phyloP scores from a whole-genome alignment of 2,888 invertebrate genomes.

The Sinotaia quadrata region DNA sequence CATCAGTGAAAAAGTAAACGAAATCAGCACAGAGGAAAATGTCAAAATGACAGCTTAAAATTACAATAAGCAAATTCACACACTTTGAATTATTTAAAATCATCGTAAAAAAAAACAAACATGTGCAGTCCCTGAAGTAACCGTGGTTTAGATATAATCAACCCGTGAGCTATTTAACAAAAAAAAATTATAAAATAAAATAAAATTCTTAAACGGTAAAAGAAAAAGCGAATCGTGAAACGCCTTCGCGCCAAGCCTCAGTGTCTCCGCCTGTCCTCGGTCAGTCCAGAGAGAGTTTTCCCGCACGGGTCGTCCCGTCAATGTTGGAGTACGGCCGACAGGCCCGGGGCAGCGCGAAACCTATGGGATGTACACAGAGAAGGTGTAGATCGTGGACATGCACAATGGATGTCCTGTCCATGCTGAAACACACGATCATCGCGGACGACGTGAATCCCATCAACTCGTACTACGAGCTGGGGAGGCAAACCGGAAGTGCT shows the following conservation, averaged over 20 bases:
- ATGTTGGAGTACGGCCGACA: neutral
- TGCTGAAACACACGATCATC: slow-evolving; percentile 62
- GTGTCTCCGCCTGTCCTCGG: neutral
- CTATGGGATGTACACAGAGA: slow-evolving; percentile 20
- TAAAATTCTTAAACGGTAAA: too few species aligned
- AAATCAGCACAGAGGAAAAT: too few species aligned
- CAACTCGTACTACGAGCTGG: slow-evolving; percentile 88
- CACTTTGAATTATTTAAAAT: too few species aligned
- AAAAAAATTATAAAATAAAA: too few species aligned
- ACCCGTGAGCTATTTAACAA: too few species aligned
- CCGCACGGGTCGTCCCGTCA: neutral
- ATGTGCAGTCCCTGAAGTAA: too few species aligned
- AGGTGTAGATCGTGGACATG: slow-evolving; percentile 43
- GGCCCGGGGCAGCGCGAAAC: slow-evolving; percentile 16
- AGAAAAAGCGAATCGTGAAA: too few species aligned
- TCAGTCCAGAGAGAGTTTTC: neutral
- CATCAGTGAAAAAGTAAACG: too few species aligned
- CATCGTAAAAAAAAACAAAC: too few species aligned
- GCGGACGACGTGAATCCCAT: slow-evolving; percentile 79
- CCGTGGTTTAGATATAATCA: too few species aligned
- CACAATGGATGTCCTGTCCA: slow-evolving; percentile 65
- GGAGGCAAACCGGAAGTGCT: slow-evolving; percentile 83
- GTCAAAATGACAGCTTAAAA: too few species aligned
- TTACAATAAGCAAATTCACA: too few species aligned
- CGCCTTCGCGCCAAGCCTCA: neutral